Evolutionary conservation across 2,888 invertebrate species (phyloP).

Genomic region (Phalera bucephala): DNA sequence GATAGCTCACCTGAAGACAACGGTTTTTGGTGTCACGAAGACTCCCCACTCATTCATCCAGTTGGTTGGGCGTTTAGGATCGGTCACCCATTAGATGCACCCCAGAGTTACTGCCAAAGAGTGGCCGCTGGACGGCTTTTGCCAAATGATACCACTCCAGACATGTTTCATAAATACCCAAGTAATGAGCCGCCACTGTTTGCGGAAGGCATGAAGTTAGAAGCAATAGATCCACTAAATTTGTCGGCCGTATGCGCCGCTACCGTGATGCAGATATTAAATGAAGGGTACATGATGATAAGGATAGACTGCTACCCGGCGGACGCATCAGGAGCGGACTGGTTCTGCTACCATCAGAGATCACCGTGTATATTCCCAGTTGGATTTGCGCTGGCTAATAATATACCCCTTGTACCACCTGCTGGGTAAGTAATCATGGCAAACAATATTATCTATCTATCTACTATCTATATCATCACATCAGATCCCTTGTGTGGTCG

Average conservation of each 20-base stretch:
- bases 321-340: conserved; percentile 93
- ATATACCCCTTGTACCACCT: conserved; percentile 93
- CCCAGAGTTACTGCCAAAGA: conserved; percentile 89
- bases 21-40: conserved; percentile 98
- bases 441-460: too few relatives aligned
- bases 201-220: conserved; percentile 95
- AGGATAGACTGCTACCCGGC: conserved; percentile 96
- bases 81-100: conserved; percentile 94
- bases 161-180: conserved; percentile 88
- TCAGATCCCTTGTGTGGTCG: too few relatives aligned
- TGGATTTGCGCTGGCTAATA: conserved; percentile 94
- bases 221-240: conserved; percentile 98
- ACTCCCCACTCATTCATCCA: conserved; percentile 96
- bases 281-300: conserved; percentile 97
- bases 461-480: too few relatives aligned
- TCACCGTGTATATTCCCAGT: conserved; percentile 98
- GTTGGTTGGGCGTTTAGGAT: conserved; percentile 97
- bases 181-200: conserved; percentile 83
- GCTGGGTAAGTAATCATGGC: conserved; percentile 69
- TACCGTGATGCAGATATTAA: conserved; percentile 96
- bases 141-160: conserved; percentile 91
- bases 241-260: conserved; percentile 97
- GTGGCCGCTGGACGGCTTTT: conserved; percentile 87
- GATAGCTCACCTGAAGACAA: conserved; percentile 90
- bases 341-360: conserved; percentile 98